A percentile compares a stretch with the other conserved stretches of the same genome.
Conservation (phyloP, 2,113 vertebrate genomes). For the Typhlomys cinereus region DNA sequence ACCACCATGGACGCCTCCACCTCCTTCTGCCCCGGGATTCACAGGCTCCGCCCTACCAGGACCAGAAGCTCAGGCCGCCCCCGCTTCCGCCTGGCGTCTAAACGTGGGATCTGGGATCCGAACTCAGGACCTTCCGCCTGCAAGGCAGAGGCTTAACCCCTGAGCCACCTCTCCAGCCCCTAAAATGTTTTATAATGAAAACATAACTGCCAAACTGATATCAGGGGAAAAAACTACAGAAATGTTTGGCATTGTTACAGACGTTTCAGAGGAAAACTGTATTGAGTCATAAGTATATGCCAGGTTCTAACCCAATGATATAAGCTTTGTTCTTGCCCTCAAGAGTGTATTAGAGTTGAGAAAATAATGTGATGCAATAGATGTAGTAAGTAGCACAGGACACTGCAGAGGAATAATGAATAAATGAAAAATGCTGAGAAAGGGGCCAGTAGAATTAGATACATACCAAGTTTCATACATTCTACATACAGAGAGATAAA, state of each 20-base stretch:
- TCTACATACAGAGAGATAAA: background rate
- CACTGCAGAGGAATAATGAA: background rate
- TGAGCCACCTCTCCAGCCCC: no score
- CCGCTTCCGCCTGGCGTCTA: no score
- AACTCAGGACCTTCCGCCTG: no score
- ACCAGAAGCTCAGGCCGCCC: no score
- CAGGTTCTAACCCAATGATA: background rate
- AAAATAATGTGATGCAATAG: background rate
- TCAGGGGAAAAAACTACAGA: background rate
- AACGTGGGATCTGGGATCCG: no score
- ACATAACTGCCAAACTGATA: background rate
- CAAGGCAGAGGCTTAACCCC: no score
- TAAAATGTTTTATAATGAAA: constrained; percentile 4
- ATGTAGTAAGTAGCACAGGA: background rate
- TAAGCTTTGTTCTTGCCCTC: background rate
- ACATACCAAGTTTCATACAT: background rate
- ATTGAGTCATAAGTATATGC: background rate
- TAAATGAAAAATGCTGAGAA: background rate
- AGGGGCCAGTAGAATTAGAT: background rate
- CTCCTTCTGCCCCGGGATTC: no score
- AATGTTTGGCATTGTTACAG: background rate
- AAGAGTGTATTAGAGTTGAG: background rate
- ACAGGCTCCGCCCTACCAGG: no score
- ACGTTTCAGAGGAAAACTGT: background rate
- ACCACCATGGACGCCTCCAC: no score